Evolutionary conservation across 2,888 invertebrate species (phyloP).

Genomic region (Diloba caeruleocephala): DNA sequence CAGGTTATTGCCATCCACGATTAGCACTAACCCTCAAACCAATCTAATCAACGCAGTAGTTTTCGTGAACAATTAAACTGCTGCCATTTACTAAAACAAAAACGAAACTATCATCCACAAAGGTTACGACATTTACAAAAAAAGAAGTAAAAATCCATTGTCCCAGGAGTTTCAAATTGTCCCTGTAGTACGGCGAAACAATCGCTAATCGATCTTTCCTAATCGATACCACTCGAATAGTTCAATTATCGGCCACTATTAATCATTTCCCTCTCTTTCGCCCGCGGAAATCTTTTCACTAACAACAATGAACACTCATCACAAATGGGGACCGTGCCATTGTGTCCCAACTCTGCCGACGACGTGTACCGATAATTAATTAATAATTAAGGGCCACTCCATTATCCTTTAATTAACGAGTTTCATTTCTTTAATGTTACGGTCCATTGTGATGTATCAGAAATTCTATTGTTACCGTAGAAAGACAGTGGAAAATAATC

Average conservation of each 20-base stretch:
- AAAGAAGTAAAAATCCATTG: conserved; percentile 34
- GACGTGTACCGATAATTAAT: conserved; percentile 72
- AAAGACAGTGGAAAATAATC: conserved; percentile 23
- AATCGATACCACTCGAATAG: conserved; percentile 55
- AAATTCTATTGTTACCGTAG: conserved; percentile 30
- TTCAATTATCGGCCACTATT: conserved; percentile 53
- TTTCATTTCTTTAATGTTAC: conserved; percentile 56
- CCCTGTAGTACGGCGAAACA: conserved; percentile 41
- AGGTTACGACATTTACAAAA: conserved; percentile 24
- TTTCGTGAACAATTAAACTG: conserved; percentile 1
- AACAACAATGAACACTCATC: conserved; percentile 63
- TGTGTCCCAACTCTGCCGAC: conserved; percentile 61
- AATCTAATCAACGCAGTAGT: neutral
- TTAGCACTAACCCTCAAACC: neutral
- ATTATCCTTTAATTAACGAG: conserved; percentile 65
- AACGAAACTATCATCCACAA: conserved; percentile 29
- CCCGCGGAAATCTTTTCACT: conserved; percentile 57
- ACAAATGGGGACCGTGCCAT: conserved; percentile 57
- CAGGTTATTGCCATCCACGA: neutral
- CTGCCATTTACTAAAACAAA: conserved; percentile 14
- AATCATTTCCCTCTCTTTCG: conserved; percentile 54
- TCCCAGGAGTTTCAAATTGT: conserved; percentile 27
- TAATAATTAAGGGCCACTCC: conserved; percentile 71
- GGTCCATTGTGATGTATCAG: conserved; percentile 46
- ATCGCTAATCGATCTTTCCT: conserved; percentile 45